Conservation (phyloP, 2,888 invertebrate genomes). For the Dryobota labecula region DNA sequence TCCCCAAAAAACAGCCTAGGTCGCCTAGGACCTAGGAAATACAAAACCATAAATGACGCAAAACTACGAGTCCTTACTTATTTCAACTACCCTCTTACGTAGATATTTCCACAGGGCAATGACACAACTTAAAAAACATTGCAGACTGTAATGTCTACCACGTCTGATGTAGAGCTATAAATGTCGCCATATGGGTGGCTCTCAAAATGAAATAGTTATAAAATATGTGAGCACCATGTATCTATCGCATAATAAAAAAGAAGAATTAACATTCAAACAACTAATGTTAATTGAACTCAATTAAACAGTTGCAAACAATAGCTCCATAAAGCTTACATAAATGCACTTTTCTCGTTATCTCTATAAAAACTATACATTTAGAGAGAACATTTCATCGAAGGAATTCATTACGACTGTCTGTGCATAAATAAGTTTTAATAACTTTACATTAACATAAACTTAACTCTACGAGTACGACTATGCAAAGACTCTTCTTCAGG, state of each 20-base stretch:
- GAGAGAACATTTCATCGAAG: constrained; percentile 17
- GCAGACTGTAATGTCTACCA: constrained; percentile 45
- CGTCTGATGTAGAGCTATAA: constrained; percentile 38
- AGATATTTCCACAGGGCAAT: constrained; percentile 57
- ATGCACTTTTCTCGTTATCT: background rate
- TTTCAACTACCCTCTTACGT: constrained; percentile 46
- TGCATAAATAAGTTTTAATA: constrained; percentile 42
- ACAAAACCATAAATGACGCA: constrained; percentile 19
- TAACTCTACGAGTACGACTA: constrained; percentile 23
- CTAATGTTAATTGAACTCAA: constrained; percentile 10
- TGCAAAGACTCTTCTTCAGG: constrained; percentile 18
- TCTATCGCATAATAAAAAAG: too few relatives aligned
- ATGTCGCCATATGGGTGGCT: constrained; percentile 1
- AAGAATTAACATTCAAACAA: background rate
- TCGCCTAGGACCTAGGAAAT: background rate
- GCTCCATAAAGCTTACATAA: constrained; percentile 6
- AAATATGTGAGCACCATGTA: too few relatives aligned
- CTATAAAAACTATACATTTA: constrained; percentile 5
- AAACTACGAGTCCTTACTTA: constrained; percentile 20
- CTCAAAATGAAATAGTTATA: background rate
- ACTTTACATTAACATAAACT: constrained; percentile 37
- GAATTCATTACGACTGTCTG: constrained; percentile 31
- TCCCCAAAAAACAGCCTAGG: background rate
- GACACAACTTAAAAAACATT: constrained; percentile 59
- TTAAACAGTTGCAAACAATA: constrained; percentile 9